These are phyloP conservation scores for Cheilosia vernalis DNA, from an alignment of 2,888 invertebrate genomes.

Conservation along the genomic window DNA sequence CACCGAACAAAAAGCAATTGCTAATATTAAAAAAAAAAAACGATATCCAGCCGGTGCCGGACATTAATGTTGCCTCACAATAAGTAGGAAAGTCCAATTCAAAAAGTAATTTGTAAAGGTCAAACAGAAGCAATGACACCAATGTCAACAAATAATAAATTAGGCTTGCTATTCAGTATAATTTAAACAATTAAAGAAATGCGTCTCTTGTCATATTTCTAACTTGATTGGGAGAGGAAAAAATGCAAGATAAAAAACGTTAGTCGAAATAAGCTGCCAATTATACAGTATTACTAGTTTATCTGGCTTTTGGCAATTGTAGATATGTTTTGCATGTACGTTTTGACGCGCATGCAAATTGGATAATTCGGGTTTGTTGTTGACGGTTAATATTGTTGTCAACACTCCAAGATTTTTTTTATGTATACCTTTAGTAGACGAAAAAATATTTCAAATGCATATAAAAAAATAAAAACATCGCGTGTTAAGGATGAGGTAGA, in stretches of 20 bases:
- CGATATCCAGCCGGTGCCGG: no score
- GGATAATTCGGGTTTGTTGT: neutral
- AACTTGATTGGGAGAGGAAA: neutral
- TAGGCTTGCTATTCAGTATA: neutral
- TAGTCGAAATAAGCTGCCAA: neutral
- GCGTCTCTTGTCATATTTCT: neutral
- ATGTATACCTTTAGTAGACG: no score
- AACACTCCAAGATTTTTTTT: no score
- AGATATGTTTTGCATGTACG: neutral
- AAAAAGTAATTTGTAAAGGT: neutral
- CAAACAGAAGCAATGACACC: neutral
- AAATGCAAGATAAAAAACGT: neutral
- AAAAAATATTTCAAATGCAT: no score
- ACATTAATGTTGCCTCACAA: neutral
- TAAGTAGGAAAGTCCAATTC: neutral
- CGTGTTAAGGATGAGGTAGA: no score
- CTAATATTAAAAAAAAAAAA: no score
- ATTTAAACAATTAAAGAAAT: neutral
- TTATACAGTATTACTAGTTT: neutral
- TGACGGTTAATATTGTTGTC: neutral
- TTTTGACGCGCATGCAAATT: neutral
- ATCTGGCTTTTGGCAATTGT: neutral
- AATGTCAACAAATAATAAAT: neutral
- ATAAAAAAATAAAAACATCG: no score
- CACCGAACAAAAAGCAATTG: no score